Conservation (phyloP, 2,113 vertebrate species). For the Bufo bufo region DNA sequence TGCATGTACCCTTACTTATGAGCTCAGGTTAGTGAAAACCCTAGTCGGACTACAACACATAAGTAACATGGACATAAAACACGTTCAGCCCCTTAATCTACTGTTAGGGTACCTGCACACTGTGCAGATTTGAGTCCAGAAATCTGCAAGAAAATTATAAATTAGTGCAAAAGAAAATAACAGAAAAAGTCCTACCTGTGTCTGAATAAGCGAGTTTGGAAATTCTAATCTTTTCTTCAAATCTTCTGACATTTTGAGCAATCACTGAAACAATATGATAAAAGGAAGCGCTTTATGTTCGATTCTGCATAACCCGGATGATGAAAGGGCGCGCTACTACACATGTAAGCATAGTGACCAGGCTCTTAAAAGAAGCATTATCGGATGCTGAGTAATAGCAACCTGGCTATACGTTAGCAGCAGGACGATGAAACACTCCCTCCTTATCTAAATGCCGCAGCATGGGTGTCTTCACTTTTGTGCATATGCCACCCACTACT, state of each 20-base stretch:
- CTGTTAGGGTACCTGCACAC: no score
- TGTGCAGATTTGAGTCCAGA: no score
- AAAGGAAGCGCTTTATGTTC: not conserved
- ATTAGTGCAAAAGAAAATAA: not conserved
- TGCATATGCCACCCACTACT: not conserved
- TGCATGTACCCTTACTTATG: no score
- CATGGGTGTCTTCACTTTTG: conserved; percentile 48
- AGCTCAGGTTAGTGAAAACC: no score
- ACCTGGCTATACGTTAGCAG: not conserved
- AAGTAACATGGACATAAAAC: no score
- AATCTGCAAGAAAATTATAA: not conserved
- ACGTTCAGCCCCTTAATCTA: no score
- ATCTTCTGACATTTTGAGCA: conserved; percentile 77
- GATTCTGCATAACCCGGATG: not conserved
- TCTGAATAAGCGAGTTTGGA: conserved; percentile 85
- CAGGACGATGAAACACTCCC: conserved; percentile 15
- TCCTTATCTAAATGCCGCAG: conserved; percentile 49
- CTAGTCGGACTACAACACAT: no score
- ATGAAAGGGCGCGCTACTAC: not conserved
- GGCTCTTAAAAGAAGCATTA: not conserved
- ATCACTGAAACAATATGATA: conserved; percentile 16
- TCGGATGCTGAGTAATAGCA: not conserved
- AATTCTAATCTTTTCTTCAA: conserved; percentile 88
- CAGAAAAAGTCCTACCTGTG: conserved; percentile 80
- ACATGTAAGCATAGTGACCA: not conserved